Conservation (phyloP, 2,888 invertebrate genomes). For the Lepidochitona cinerea region DNA sequence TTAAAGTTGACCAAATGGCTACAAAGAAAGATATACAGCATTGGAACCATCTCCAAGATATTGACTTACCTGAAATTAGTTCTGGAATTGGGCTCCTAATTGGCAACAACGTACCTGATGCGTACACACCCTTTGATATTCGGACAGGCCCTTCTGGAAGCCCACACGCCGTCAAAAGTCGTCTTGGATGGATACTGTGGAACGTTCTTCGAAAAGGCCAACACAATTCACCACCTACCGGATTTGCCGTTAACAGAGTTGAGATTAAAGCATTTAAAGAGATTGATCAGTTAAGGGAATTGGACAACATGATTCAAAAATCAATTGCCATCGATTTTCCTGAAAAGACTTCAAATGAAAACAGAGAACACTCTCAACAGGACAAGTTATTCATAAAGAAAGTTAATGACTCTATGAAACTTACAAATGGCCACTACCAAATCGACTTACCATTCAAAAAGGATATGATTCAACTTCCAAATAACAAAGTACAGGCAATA, state of each 20-base stretch:
- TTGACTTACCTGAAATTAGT: slow-evolving; percentile 8
- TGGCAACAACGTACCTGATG: slow-evolving; percentile 27
- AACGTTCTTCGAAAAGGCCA: slow-evolving; percentile 14
- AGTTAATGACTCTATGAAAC: slow-evolving; percentile 8
- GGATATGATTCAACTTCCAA: slow-evolving; percentile 6
- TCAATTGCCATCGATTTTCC: slow-evolving; percentile 26
- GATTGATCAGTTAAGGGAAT: background rate
- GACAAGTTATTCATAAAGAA: slow-evolving; percentile 15
- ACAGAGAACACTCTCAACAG: slow-evolving; percentile 9
- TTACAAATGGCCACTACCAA: slow-evolving; percentile 16
- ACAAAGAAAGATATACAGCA: slow-evolving; percentile 17
- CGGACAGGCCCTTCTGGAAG: slow-evolving; percentile 23
- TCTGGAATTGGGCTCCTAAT: slow-evolving; percentile 24
- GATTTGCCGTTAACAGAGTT: slow-evolving; percentile 13
- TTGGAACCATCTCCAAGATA: slow-evolving; percentile 23
- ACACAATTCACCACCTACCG: background rate
- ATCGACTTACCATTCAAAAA: slow-evolving; percentile 17
- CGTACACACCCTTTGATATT: slow-evolving; percentile 22
- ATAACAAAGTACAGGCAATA: slow-evolving; percentile 5
- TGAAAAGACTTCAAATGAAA: slow-evolving; percentile 16
- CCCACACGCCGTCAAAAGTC: slow-evolving; percentile 26
- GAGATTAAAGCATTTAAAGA: slow-evolving; percentile 6
- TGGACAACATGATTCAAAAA: slow-evolving; percentile 20
- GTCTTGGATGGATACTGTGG: slow-evolving; percentile 27
- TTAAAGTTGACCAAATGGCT: slow-evolving; percentile 16